These are phyloP conservation scores for Pangasius krempfi DNA, from an alignment of 2,797 vertebrate genomes.

Conservation along the genomic window DNA sequence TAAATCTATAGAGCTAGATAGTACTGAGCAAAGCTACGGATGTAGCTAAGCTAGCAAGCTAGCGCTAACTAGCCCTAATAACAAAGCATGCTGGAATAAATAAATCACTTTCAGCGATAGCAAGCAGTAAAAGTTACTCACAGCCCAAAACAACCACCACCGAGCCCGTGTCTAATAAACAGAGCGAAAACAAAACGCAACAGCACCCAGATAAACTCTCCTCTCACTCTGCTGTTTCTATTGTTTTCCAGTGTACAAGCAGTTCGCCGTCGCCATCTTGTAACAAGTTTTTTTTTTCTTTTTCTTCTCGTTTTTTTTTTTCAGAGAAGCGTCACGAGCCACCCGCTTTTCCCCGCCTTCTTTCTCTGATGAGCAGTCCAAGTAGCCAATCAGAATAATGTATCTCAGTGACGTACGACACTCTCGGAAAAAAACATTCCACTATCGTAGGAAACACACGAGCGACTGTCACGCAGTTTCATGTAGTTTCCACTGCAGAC, in stretches of 20 bases:
- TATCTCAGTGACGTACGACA: background rate
- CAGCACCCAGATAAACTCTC: constrained; percentile 47
- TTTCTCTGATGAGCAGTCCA: constrained; percentile 31
- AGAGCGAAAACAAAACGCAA: constrained; percentile 25
- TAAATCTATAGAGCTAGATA: constrained; percentile 35
- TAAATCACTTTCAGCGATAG: background rate
- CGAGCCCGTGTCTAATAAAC: constrained; percentile 14
- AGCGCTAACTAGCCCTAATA: constrained; percentile 61
- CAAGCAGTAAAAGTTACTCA: constrained; percentile 44
- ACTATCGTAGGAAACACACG: constrained; percentile 21
- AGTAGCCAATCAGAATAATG: constrained; percentile 37
- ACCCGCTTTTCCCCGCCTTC: constrained; percentile 53
- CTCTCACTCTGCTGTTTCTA: constrained; percentile 69
- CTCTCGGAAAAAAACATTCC: constrained; percentile 27
- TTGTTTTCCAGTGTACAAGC: constrained; percentile 79
- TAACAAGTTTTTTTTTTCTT: constrained; percentile 70
- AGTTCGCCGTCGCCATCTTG: constrained; percentile 79
- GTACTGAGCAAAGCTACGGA: constrained; percentile 56
- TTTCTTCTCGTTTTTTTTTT: constrained; percentile 57
- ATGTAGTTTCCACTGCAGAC: background rate
- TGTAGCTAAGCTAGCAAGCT: constrained; percentile 63
- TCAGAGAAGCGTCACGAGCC: constrained; percentile 57
- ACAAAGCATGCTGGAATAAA: constrained; percentile 64
- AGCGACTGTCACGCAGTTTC: constrained; percentile 13
- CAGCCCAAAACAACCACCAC: constrained; percentile 24